These are phyloP conservation scores for Harpegnathos saltator DNA, from an alignment of 1,140 invertebrate genomes.

Conservation along the genomic window DNA sequence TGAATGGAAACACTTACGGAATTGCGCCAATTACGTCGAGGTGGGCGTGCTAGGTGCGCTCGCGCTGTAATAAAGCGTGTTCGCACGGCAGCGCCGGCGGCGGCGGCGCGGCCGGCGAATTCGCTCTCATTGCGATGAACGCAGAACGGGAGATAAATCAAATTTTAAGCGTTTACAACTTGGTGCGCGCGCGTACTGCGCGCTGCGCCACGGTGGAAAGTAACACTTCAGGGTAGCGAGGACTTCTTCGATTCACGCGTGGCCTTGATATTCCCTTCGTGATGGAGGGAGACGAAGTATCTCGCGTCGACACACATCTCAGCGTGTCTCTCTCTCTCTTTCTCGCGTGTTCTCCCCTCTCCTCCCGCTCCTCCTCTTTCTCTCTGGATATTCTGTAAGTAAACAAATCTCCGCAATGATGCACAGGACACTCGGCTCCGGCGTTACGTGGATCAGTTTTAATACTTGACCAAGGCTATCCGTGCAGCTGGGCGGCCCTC, in stretches of 20 bases:
- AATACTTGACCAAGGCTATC: neutral
- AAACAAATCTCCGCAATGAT: neutral
- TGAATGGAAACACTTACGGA: constrained; percentile 62
- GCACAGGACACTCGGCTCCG: too few relatives aligned
- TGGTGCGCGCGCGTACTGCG: constrained; percentile 31
- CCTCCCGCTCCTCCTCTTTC: too few relatives aligned
- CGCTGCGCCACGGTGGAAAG: constrained; percentile 14
- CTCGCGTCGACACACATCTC: too few relatives aligned
- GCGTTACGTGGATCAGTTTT: neutral
- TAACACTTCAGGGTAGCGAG: constrained; percentile 42
- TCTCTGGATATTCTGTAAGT: too few relatives aligned
- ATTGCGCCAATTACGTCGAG: constrained; percentile 59
- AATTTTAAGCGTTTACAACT: constrained; percentile 58
- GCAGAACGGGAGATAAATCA: constrained; percentile 47
- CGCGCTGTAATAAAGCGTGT: constrained; percentile 57
- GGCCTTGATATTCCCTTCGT: constrained; percentile 33
- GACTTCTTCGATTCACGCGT: neutral
- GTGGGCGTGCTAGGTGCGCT: constrained; percentile 41
- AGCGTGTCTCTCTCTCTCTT: too few relatives aligned
- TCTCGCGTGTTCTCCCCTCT: too few relatives aligned
- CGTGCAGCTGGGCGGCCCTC: too few relatives aligned
- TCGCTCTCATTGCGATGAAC: constrained; percentile 55
- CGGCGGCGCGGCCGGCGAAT: constrained; percentile 21
- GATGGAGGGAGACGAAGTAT: too few relatives aligned
- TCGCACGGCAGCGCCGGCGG: neutral